These are phyloP conservation scores for Latrodectus elegans DNA, from an alignment of 2,888 invertebrate genomes.

Conservation along the genomic window DNA sequence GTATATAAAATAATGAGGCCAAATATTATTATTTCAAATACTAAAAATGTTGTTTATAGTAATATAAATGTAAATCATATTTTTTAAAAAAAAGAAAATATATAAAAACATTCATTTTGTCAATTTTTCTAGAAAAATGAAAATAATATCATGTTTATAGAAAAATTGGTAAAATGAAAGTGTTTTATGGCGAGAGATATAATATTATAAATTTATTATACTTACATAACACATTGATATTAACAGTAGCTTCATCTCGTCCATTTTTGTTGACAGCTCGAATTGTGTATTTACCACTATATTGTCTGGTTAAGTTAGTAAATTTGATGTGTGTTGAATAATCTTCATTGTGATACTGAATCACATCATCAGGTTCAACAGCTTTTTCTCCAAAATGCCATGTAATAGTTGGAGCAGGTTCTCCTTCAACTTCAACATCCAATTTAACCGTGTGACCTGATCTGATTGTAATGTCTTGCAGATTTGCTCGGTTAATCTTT, in stretches of 20 bases:
- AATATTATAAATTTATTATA: not conserved
- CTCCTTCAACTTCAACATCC: constrained; percentile 83
- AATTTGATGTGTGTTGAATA: constrained; percentile 93
- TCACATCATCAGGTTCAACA: constrained; percentile 71
- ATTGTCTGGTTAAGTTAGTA: constrained; percentile 85
- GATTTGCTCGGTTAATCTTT: constrained; percentile 94
- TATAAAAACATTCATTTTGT: not conserved
- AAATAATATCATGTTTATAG: not conserved
- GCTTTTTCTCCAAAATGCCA: constrained; percentile 75
- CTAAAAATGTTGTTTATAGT: no score
- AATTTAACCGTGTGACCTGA: constrained; percentile 94
- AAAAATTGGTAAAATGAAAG: not conserved
- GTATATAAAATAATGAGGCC: no score
- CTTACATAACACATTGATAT: constrained; percentile 85
- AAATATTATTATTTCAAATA: no score
- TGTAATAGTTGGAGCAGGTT: constrained; percentile 75
- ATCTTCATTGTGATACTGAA: constrained; percentile 77
- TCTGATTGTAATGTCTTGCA: constrained; percentile 90
- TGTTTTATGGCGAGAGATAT: not conserved
- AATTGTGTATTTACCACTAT: constrained; percentile 91
- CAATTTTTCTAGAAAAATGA: not conserved
- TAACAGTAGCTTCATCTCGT: constrained; percentile 91
- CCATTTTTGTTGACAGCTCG: constrained; percentile 94
- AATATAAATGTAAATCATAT: no score
- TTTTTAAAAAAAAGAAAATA: no score